phyloP scores from a whole-genome alignment of 2,888 invertebrate genomes.

The Tinea trinotella region DNA sequence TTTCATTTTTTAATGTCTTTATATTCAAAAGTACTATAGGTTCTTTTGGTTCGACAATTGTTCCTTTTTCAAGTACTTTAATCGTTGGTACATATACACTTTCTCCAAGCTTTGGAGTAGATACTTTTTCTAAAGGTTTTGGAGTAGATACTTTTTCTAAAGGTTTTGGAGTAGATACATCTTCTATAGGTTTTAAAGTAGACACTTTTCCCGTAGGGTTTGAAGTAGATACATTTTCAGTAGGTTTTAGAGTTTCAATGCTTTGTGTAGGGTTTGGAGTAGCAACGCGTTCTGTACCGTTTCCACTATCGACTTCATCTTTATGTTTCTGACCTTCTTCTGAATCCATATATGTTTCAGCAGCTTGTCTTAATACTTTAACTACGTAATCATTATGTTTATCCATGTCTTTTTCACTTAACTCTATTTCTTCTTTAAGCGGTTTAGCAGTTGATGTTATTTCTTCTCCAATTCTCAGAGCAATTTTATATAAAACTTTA shows the following conservation, averaged over 20 bases:
- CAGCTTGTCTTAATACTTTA: slow-evolving; percentile 41
- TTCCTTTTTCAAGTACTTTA: too few species aligned
- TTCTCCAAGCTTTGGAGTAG: too few species aligned
- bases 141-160: too few species aligned
- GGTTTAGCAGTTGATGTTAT: slow-evolving; percentile 29
- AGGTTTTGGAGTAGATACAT: too few species aligned
- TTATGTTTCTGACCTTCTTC: slow-evolving; percentile 17
- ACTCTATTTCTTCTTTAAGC: slow-evolving; percentile 29
- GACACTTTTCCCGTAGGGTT: too few species aligned
- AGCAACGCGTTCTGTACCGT: too few species aligned
- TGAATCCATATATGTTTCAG: slow-evolving; percentile 27
- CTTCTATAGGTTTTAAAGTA: too few species aligned
- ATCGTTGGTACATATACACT: too few species aligned
- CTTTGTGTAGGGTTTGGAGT: too few species aligned
- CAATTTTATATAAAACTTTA: slow-evolving; percentile 44
- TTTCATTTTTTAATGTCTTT: neutral
- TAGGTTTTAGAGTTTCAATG: too few species aligned
- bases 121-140: too few species aligned
- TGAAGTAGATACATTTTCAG: too few species aligned
- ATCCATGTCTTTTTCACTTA: slow-evolving; percentile 37
- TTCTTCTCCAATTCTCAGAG: slow-evolving; percentile 43
- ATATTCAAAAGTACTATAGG: neutral
- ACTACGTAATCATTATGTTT: slow-evolving; percentile 39
- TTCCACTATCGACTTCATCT: neutral
- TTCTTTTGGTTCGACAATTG: neutral